Percentiles rank a stretch among this genome's conserved stretches.
Evolutionary conservation across 2,797 vertebrate species (phyloP).

Genomic region (Caiman crocodilus): DNA sequence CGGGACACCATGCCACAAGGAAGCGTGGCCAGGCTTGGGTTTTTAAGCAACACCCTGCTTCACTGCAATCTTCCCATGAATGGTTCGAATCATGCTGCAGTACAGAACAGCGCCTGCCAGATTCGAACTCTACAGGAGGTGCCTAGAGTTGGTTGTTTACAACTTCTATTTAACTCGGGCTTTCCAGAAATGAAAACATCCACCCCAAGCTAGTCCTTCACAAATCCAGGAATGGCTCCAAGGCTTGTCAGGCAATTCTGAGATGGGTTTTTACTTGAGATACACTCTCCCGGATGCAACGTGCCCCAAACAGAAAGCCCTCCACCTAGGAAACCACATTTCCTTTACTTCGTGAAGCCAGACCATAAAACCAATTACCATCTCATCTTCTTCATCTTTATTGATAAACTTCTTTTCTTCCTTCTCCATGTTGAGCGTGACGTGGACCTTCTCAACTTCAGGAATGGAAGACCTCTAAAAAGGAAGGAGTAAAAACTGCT

Average conservation of each 20-base stretch:
- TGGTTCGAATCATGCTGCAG: not conserved
- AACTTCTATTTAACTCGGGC: not conserved
- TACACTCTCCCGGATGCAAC: not conserved
- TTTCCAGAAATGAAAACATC: not conserved
- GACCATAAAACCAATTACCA: slow-evolving; percentile 82
- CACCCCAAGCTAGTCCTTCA: not conserved
- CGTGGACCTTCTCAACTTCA: slow-evolving; percentile 60
- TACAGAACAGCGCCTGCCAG: not conserved
- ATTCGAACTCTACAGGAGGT: not conserved
- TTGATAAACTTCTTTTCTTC: slow-evolving; percentile 92
- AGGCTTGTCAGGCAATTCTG: not conserved
- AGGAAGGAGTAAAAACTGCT: slow-evolving; percentile 18
- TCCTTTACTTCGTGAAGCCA: not conserved
- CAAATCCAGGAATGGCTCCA: not conserved
- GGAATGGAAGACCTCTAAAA: slow-evolving; percentile 70
- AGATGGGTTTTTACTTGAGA: not conserved
- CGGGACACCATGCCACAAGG: not conserved
- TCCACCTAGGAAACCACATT: not conserved
- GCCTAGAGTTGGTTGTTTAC: not conserved
- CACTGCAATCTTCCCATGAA: not conserved
- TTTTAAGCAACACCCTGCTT: not conserved
- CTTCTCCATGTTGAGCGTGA: slow-evolving; percentile 91
- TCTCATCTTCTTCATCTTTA: slow-evolving; percentile 95
- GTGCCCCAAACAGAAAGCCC: not conserved
- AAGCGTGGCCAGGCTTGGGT: not conserved